phyloP scores from a whole-genome alignment of 2,113 vertebrate species.

The Balaenoptera acutorostrata region DNA sequence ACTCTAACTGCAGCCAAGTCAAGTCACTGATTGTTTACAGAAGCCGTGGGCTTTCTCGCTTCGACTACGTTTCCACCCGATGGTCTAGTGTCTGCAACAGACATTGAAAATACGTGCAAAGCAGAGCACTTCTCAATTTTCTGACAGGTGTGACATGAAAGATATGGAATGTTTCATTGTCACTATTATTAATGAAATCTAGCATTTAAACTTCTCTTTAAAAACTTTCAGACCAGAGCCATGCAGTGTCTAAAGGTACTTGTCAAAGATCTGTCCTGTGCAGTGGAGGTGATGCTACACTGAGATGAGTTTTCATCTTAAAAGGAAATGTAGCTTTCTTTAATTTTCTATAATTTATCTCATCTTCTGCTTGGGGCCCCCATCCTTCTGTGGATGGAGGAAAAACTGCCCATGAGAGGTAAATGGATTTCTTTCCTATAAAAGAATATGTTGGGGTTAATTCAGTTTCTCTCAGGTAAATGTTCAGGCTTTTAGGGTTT shows the following conservation, averaged over 20 bases:
- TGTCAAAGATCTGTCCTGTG: background rate
- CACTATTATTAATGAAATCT: background rate
- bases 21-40: background rate
- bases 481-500: background rate
- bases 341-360: background rate
- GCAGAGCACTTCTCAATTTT: background rate
- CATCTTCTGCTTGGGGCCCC: background rate
- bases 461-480: background rate
- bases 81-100: background rate
- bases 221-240: background rate
- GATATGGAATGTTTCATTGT: background rate
- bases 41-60: background rate
- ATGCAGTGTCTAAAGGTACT: background rate
- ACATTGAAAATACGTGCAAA: background rate
- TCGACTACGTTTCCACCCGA: accelerated
- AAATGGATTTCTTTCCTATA: background rate
- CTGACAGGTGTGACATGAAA: background rate
- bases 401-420: background rate
- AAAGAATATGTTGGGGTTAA: background rate
- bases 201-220: background rate
- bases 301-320: background rate
- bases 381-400: background rate
- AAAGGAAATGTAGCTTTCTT: background rate
- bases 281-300: background rate
- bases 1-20: conserved; percentile 29